A percentile compares a stretch with the other conserved stretches of the same genome.
Conservation (phyloP, 1,140 invertebrate genomes). For the Andricus grossulariae region DNA sequence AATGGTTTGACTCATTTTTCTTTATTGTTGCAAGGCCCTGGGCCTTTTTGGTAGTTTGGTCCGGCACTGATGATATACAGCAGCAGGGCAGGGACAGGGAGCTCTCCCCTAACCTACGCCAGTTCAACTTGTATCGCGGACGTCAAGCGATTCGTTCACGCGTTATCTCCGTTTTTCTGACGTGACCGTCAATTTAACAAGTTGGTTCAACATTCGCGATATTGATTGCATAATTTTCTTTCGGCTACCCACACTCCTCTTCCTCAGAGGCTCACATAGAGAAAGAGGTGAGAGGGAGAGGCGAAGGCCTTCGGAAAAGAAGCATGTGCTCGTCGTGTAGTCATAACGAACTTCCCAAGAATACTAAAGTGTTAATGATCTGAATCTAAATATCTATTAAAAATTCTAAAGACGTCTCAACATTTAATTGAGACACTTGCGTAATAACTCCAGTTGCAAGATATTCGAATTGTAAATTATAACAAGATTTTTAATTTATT, state of each 20-base stretch:
- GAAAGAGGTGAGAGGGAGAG: neutral
- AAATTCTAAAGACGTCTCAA: no score
- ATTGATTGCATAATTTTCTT: slow-evolving; percentile 33
- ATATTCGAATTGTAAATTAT: no score
- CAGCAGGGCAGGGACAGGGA: slow-evolving; percentile 60
- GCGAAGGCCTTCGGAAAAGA: neutral
- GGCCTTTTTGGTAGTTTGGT: neutral
- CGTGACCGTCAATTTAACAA: neutral
- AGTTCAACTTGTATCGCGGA: slow-evolving; percentile 43
- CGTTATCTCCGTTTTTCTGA: slow-evolving; percentile 35
- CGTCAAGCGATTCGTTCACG: slow-evolving; percentile 10
- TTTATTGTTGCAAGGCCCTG: neutral
- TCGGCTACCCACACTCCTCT: slow-evolving; percentile 48
- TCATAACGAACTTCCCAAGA: neutral
- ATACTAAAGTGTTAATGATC: slow-evolving; percentile 6
- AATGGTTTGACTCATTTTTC: neutral
- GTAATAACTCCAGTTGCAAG: no score
- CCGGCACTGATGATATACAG: slow-evolving; percentile 34
- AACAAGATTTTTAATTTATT: no score
- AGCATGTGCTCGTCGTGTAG: neutral
- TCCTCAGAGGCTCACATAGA: neutral
- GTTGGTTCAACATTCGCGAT: neutral
- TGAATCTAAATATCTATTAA: no score
- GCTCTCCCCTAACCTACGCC: slow-evolving; percentile 60
- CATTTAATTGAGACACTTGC: no score